Percentiles rank a stretch among this genome's conserved stretches.
Evolutionary conservation across 2,888 invertebrate species (phyloP).

Genomic region (Erebia ligea): DNA sequence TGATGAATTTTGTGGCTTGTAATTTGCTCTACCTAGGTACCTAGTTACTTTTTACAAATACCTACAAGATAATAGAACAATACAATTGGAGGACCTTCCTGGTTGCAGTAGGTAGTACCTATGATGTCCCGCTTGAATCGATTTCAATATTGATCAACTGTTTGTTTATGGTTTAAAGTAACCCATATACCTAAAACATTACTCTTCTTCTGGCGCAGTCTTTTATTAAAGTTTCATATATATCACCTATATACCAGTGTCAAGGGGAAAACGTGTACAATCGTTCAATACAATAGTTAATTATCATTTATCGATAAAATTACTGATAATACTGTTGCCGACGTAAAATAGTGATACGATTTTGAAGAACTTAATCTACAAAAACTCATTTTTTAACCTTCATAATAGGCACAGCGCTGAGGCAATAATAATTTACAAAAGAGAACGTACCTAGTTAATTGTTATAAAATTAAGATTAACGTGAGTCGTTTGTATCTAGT

Average conservation of each 20-base stretch:
- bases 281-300: conserved; percentile 28
- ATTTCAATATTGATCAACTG: background rate
- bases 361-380: background rate
- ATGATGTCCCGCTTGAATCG: background rate
- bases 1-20: too few species aligned
- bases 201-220: background rate
- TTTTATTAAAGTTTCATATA: background rate
- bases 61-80: too few species aligned
- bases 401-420: conserved; percentile 2
- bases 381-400: conserved; percentile 19
- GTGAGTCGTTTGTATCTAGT: background rate
- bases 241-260: too few species aligned
- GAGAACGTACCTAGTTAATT: conserved; percentile 8
- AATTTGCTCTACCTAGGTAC: too few species aligned
- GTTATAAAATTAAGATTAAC: conserved; percentile 6
- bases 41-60: too few species aligned
- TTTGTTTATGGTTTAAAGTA: too few species aligned
- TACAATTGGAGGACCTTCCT: too few species aligned
- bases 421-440: conserved; percentile 7
- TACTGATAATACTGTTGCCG: conserved; percentile 22
- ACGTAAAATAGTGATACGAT: conserved; percentile 5
- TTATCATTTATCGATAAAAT: conserved; percentile 28
- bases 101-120: too few species aligned
- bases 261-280: conserved; percentile 16
- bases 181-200: too few species aligned